Conservation (phyloP, 2,888 invertebrate species). For the Polymixis lichenea region DNA sequence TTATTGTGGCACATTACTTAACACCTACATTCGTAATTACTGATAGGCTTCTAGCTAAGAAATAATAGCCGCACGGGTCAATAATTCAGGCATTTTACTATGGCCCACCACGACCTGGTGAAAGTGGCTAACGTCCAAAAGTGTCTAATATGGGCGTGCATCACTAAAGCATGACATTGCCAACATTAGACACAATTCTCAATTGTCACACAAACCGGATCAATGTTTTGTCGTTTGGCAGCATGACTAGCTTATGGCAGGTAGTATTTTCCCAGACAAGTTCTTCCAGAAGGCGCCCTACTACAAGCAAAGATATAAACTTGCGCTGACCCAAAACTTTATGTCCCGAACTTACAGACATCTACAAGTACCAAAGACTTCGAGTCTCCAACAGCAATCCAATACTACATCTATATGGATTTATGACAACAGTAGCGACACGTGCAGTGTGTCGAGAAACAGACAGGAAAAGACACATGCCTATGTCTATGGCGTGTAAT, state of each 20-base stretch:
- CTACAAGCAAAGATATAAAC: constrained; percentile 27
- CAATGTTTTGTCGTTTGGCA: background rate
- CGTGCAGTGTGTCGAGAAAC: constrained; percentile 19
- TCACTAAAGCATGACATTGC: background rate
- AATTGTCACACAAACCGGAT: background rate
- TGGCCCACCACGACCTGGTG: background rate
- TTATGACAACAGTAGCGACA: constrained; percentile 4
- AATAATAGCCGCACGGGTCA: no score
- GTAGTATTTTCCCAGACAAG: background rate
- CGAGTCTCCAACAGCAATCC: constrained; percentile 2
- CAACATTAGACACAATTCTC: background rate
- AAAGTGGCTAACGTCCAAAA: background rate
- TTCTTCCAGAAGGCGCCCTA: background rate
- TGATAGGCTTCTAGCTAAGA: no score
- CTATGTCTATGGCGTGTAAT: constrained; percentile 37
- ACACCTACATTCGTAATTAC: constrained; percentile 18
- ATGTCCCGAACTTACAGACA: constrained; percentile 19
- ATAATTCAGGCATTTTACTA: background rate
- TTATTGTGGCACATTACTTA: constrained; percentile 39
- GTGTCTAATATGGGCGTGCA: background rate
- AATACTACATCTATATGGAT: background rate
- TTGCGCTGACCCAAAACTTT: constrained; percentile 33
- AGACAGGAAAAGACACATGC: constrained; percentile 24
- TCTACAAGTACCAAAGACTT: background rate
- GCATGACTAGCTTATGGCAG: background rate